Conservation (phyloP, 2,113 vertebrate species). For the Irena cyanogastra region DNA sequence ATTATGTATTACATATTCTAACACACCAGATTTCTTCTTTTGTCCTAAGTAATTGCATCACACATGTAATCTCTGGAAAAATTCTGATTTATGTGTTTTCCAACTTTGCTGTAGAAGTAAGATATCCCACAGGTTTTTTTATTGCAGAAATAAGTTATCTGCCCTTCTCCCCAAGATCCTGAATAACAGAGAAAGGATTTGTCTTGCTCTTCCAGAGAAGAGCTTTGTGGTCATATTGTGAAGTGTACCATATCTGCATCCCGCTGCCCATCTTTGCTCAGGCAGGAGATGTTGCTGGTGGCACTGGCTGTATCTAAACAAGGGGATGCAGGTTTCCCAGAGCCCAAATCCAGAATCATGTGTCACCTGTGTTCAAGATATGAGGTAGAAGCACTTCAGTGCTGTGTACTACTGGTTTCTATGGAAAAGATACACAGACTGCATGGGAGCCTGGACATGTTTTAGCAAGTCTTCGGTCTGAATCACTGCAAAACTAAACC, state of each 20-base stretch:
- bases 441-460: rapidly evolving
- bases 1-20: neutral
- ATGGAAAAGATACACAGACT: neutral
- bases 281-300: neutral
- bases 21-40: neutral
- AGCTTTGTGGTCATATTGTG: neutral
- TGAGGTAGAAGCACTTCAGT: neutral
- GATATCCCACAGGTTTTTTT: neutral
- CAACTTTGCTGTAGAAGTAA: neutral
- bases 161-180: neutral
- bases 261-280: neutral
- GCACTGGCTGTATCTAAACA: neutral
- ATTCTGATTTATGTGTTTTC: neutral
- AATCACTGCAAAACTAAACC: neutral
- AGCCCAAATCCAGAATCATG: neutral
- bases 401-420: rapidly evolving
- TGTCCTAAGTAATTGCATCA: neutral
- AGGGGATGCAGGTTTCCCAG: neutral
- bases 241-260: rapidly evolving
- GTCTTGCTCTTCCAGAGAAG: neutral
- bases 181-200: neutral
- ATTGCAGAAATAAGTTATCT: neutral
- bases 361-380: rapidly evolving
- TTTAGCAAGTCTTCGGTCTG: neutral
- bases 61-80: neutral